These are phyloP conservation scores for Oxystoma pomonae DNA, from an alignment of 2,888 invertebrate genomes.

Conservation along the genomic window DNA sequence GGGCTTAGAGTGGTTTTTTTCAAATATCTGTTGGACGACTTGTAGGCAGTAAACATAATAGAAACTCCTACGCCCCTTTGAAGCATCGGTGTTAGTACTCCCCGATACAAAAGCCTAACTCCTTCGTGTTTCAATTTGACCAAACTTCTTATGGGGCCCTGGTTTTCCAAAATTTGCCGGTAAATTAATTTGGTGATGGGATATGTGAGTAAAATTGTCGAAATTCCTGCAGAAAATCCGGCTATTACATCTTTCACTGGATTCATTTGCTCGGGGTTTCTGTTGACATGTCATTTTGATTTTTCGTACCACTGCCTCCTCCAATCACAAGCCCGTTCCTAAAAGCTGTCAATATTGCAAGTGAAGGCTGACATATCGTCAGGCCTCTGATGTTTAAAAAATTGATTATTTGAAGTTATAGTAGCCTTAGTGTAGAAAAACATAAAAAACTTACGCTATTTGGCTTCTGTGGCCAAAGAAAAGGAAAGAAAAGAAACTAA, in stretches of 20 bases:
- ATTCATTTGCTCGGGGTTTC: too few relatives aligned
- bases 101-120: constrained; percentile 22
- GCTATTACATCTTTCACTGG: constrained; percentile 22
- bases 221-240: constrained; percentile 24
- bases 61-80: constrained; percentile 24
- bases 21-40: constrained; percentile 17
- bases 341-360: too few relatives aligned
- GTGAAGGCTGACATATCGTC: too few relatives aligned
- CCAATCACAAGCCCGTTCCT: too few relatives aligned
- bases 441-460: too few relatives aligned
- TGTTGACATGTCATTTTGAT: too few relatives aligned
- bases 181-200: constrained; percentile 29
- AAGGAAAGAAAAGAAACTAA: too few relatives aligned
- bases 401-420: too few relatives aligned
- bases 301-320: too few relatives aligned
- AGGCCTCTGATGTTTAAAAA: too few relatives aligned
- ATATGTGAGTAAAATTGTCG: constrained; percentile 23
- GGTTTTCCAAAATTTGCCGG: constrained; percentile 27
- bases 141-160: constrained; percentile 14
- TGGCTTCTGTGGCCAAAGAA: too few relatives aligned
- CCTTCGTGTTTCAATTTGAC: constrained; percentile 23
- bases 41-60: constrained; percentile 27
- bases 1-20: constrained; percentile 20
- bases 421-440: too few relatives aligned
- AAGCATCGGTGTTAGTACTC: constrained; percentile 25